Base-by-base conservation (phyloP, 2,797 vertebrate species). In the Poliocrania exsul region DNA sequence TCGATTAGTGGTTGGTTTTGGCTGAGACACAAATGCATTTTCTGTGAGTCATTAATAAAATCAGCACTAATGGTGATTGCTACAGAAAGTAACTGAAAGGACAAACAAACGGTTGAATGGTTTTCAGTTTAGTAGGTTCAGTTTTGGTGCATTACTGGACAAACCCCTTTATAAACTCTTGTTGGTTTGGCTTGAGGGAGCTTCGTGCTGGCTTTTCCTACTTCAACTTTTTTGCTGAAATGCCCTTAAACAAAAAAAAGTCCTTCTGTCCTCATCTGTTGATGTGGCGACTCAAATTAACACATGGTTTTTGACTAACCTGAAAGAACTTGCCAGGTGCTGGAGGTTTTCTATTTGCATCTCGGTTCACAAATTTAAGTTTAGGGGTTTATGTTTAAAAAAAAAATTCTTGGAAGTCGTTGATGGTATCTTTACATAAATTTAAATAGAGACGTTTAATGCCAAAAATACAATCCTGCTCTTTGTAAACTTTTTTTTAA, bases 291-390 rank as follows among this genome's bases (percentile, higher is more conserved):
- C 97, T 97, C 97, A 98, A 93, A 98, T 97, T 93, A 97, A 95
- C 80, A 73, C 95, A 96, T 97, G 88, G 23, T 89, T 98, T 97
- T 97, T 98, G 98, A 98, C 96, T 98, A 98, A 98, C 97, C 97
- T 98, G 98, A 98, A 98, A 98, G 97, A 98, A 95, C 95, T 91
- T 88, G 96, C 97, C 98, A 99, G 99, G 98, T 99, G 99, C 96
- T 97, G 62, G 97, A 97, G 94, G 97, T 95, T 96, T 96, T 74
- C 93, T 93, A 99, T 99, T 99, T 99, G 99, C 99, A 99, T 99
- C 91, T 95, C 92, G 53, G 92, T 95, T 96, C 97, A 97, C 96
- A 97, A 94, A 97, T 96, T 94, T 95, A 96, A 98, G 87, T 98
- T 95, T 97, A 97, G 97, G 94, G 98, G 98, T 98, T 98, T 94